A percentile compares a stretch with the other conserved stretches of the same genome.
These are phyloP conservation scores for Drosophila bocki DNA, from an alignment of 1,140 invertebrate genomes.

Conservation along the genomic window DNA sequence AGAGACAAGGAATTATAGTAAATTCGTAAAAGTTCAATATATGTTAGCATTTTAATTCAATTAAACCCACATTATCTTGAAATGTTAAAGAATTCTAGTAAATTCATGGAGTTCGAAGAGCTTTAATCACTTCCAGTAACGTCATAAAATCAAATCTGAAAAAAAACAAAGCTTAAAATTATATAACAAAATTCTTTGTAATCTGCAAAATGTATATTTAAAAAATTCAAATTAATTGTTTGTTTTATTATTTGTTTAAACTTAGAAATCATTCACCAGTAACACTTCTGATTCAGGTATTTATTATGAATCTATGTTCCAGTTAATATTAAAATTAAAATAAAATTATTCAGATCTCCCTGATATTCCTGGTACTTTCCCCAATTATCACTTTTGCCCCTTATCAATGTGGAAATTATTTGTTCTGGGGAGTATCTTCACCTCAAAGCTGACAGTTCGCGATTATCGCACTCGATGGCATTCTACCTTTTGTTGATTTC, in stretches of 20 bases:
- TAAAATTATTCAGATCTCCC: background rate
- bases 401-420: constrained; percentile 6
- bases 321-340: too few species aligned
- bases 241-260: too few species aligned
- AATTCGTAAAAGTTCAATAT: background rate
- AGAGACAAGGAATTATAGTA: background rate
- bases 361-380: background rate
- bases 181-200: background rate
- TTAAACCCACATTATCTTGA: background rate
- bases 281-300: background rate
- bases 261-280: background rate
- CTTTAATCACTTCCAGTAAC: background rate
- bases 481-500: constrained; percentile 37
- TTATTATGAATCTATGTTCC: background rate
- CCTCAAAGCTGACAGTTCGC: constrained; percentile 3
- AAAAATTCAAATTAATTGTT: background rate
- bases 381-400: background rate
- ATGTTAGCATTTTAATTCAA: background rate
- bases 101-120: background rate
- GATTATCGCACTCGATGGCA: constrained; percentile 26
- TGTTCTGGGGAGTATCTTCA: background rate
- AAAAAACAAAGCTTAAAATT: background rate
- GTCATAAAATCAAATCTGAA: background rate
- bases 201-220: background rate
- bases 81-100: background rate